Conservation (phyloP, 2,113 vertebrate genomes). For the Hemicordylus capensis region DNA sequence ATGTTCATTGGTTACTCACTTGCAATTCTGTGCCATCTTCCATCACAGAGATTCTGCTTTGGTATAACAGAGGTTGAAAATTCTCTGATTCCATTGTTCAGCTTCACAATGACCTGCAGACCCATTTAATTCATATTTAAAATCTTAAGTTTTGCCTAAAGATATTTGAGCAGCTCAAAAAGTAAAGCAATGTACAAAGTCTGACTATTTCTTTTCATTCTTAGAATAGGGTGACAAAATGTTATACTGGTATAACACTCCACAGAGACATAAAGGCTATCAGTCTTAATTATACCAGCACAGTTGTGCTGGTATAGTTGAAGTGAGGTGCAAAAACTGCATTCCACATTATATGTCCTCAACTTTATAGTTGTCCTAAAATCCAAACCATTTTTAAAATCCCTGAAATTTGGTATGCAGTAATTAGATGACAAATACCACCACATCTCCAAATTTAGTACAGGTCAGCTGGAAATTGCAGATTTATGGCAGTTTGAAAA, state of each 20-base stretch:
- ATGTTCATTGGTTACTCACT: conserved; percentile 73
- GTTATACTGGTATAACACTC: background rate
- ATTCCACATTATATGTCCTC: too few species aligned
- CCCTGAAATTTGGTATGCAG: too few species aligned
- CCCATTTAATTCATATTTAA: conserved; percentile 1
- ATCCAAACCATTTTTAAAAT: too few species aligned
- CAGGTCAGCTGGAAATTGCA: too few species aligned
- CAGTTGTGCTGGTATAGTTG: too few species aligned
- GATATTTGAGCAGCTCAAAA: background rate
- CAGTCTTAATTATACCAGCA: too few species aligned
- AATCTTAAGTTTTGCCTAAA: background rate
- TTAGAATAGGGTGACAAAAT: background rate
- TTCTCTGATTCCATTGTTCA: conserved; percentile 85
- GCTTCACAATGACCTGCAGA: conserved; percentile 85
- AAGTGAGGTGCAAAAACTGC: too few species aligned
- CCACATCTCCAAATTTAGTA: too few species aligned
- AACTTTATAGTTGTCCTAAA: too few species aligned
- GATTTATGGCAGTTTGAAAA: too few species aligned
- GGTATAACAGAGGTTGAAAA: conserved; percentile 87
- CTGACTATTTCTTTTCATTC: background rate
- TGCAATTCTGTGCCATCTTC: conserved; percentile 91
- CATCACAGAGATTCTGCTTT: conserved; percentile 85
- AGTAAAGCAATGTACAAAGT: background rate
- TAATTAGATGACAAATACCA: too few species aligned
- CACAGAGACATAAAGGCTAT: background rate